Base-by-base conservation (phyloP, 2,888 invertebrate species). In the Lacanobia oleracea region DNA sequence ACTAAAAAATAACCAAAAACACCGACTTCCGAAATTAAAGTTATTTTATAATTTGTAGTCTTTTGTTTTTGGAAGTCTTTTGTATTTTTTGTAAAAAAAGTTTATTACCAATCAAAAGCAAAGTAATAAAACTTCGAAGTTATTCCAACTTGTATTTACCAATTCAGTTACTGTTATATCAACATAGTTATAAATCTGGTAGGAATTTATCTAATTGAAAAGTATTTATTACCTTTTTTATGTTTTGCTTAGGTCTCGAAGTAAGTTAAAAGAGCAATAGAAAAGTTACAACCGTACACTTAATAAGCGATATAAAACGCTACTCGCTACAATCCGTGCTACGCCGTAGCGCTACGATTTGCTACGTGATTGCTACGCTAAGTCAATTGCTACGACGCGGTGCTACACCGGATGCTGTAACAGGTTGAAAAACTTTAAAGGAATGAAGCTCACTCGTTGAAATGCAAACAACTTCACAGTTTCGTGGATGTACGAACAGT, bases 311-410 rank as follows among this genome's bases (percentile, higher is more conserved):
- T 61, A 54, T 71, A 73, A 81, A 75, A 57, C 23, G 67, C 75
- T 78, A 81, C 62, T 68, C 65, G 82, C 81, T 84, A 72, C 75
- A 27, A 59, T 51, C 5, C 59, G 43, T 51, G 84, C 75, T 79
- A 84, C 83, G 79, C n/a, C 57, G 57, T 57, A 40, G 57, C 62
- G 65, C 79, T 79, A 81, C 68, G 72, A n/a, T 57, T 57, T 12
- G 81, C 75, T 81, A 82, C 79, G 79, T 79, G 82, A 82, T 84
- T 82, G 85, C 85, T 79, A 82, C 83, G 84, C 69, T 76, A 79
- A 79, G 71, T 76, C 79, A 79, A 82, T 82, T 76, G 66, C 72
- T 72, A 68, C 79, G 61, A 16, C 50, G 21, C 21, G 71, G 54
- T 12, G 62, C 60, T 84, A 56, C 69, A 54, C 54, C 63, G 81